A percentile compares a stretch with the other conserved stretches of the same genome.
Evolutionary conservation across 2,113 vertebrate genomes (phyloP).

Genomic region (Prunella himalayana): DNA sequence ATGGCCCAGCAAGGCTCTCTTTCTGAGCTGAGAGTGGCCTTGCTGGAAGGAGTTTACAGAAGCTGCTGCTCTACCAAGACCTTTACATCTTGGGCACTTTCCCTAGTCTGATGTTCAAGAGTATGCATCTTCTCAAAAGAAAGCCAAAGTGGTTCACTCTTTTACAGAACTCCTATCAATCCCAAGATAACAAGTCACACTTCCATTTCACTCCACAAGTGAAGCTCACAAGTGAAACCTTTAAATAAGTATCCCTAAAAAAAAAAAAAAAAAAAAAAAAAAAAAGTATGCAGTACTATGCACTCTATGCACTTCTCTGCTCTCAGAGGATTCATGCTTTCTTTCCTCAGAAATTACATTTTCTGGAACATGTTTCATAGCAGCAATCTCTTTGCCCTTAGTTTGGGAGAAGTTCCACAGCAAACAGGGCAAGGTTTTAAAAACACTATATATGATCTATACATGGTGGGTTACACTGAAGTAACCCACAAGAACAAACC

Average conservation of each 20-base stretch:
- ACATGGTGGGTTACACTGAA: neutral
- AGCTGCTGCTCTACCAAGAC: neutral
- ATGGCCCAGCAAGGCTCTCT: neutral
- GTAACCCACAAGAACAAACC: neutral
- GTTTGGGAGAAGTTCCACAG: neutral
- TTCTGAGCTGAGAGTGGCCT: neutral
- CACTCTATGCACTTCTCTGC: fast-evolving
- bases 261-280: no score
- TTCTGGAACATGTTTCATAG: neutral
- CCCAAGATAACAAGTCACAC: neutral
- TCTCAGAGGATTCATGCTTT: neutral
- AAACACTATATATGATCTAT: neutral
- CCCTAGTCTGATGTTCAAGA: neutral
- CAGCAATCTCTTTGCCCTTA: neutral
- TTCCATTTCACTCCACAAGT: neutral
- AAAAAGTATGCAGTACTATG: neutral
- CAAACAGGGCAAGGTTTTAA: neutral
- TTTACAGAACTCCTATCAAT: neutral
- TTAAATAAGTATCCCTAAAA: neutral
- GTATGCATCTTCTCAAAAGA: neutral
- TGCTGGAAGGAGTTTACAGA: neutral
- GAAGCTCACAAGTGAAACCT: neutral
- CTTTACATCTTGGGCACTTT: neutral
- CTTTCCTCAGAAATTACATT: neutral
- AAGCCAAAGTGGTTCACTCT: neutral